Conservation (phyloP, 1,140 invertebrate genomes). For the Fopius arisanus region DNA sequence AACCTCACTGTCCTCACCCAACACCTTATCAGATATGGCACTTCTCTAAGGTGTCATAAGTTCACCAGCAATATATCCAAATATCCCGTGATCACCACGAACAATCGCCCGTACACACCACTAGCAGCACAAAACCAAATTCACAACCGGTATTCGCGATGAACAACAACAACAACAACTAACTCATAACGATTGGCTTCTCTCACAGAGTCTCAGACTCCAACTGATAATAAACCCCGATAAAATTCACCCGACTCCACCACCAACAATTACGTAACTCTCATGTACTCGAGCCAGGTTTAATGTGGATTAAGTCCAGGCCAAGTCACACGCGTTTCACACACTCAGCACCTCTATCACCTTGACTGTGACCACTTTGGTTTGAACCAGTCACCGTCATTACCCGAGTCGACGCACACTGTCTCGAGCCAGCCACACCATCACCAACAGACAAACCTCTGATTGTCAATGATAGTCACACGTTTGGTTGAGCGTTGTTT, state of each 20-base stretch:
- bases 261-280: not conserved
- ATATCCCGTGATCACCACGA: no score
- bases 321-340: not conserved
- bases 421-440: not conserved
- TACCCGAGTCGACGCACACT: conserved; percentile 23
- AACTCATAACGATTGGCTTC: not conserved
- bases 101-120: not conserved
- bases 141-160: not conserved
- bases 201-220: not conserved
- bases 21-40: not conserved
- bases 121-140: not conserved
- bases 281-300: not conserved
- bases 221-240: not conserved
- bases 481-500: not conserved
- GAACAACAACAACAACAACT: not conserved
- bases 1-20: not conserved
- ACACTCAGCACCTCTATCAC: not conserved
- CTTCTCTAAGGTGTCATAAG: not conserved
- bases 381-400: not conserved
- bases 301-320: not conserved
- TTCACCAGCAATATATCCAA: no score
- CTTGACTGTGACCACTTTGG: not conserved
- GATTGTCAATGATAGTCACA: not conserved
- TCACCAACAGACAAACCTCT: not conserved
- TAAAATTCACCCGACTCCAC: no score